phyloP scores from a whole-genome alignment of 2,888 invertebrate species.

The Hirtodrosophila duncani region DNA sequence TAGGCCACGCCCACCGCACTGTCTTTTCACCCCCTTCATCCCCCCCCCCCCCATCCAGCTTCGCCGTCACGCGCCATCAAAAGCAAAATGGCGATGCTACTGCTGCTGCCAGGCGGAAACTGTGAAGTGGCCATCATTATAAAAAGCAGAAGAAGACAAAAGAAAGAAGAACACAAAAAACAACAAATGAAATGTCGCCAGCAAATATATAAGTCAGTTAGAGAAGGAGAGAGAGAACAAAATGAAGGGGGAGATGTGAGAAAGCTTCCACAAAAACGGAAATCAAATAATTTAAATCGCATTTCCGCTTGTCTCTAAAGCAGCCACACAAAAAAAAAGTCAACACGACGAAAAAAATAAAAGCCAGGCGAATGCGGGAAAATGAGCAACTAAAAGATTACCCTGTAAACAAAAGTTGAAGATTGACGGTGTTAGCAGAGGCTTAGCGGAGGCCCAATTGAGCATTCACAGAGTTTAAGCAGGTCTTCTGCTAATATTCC shows the following conservation, averaged over 20 bases:
- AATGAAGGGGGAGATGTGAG: neutral
- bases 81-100: slow-evolving; percentile 13
- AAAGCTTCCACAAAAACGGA: slow-evolving; percentile 27
- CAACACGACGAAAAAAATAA: slow-evolving; percentile 16
- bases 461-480: too few relatives aligned
- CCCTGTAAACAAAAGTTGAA: too few relatives aligned
- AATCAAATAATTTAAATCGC: slow-evolving; percentile 74
- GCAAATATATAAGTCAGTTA: neutral
- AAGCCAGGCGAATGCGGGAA: too few relatives aligned
- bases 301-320: slow-evolving; percentile 63
- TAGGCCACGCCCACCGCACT: slow-evolving; percentile 18
- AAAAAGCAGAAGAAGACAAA: slow-evolving; percentile 18
- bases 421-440: too few relatives aligned
- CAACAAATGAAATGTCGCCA: slow-evolving; percentile 9
- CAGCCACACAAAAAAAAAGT: slow-evolving; percentile 48
- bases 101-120: slow-evolving; percentile 45
- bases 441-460: too few relatives aligned
- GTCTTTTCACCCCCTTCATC: slow-evolving; percentile 12
- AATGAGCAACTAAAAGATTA: slow-evolving; percentile 5
- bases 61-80: slow-evolving; percentile 5
- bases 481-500: too few relatives aligned
- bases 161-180: slow-evolving; percentile 5
- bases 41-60: slow-evolving; percentile 6
- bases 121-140: slow-evolving; percentile 66
- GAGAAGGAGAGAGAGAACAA: neutral